Conservation (phyloP, 2,113 vertebrate species). For the Colossoma macropomum region DNA sequence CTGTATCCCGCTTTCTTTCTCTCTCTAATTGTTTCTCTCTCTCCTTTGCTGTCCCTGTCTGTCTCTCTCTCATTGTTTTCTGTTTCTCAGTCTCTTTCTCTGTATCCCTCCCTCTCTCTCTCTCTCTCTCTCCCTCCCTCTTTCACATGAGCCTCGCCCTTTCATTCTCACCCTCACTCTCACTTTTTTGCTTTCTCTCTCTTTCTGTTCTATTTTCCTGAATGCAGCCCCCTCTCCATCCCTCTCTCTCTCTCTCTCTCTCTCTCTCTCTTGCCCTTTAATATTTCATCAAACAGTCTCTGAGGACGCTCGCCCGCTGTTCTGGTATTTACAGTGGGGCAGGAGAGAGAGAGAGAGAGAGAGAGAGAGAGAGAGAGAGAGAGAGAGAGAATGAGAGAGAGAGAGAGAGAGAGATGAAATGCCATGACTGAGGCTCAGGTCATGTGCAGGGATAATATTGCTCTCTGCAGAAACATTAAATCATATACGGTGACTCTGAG, state of each 20-base stretch:
- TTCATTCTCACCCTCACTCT: no score
- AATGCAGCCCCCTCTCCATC: neutral
- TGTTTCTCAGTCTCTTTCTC: no score
- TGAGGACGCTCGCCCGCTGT: constrained; percentile 43
- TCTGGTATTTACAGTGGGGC: constrained; percentile 51
- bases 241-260: neutral
- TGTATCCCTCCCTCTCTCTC: no score
- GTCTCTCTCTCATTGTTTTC: no score
- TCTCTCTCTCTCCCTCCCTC: no score
- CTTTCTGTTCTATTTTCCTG: no score
- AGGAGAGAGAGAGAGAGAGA: constrained; percentile 5
- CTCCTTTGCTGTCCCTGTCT: no score
- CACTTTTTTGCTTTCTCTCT: no score
- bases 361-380: neutral
- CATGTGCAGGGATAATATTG: neutral
- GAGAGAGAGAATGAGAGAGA: neutral
- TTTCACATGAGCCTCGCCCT: no score
- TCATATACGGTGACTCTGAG: no score
- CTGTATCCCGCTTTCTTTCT: no score
- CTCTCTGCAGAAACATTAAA: neutral
- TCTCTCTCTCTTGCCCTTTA: constrained; percentile 43
- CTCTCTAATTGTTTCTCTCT: no score
- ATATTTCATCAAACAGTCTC: constrained; percentile 61
- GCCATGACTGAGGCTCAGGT: neutral
- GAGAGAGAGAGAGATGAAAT: neutral